Evolutionary conservation across 2,113 vertebrate species (phyloP).

Genomic region (Paralichthys olivaceus): DNA sequence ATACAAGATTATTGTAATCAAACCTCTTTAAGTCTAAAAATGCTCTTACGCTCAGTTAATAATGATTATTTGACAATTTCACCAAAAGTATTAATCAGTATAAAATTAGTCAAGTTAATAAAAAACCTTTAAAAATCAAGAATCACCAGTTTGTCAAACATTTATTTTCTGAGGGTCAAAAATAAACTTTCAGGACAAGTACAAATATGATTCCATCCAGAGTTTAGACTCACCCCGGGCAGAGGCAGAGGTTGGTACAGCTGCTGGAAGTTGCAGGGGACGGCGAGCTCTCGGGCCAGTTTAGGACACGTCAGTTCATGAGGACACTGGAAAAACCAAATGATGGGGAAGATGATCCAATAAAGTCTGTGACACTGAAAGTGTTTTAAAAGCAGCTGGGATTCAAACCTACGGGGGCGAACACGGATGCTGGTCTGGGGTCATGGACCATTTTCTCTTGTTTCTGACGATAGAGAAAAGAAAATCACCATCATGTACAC

Average conservation of each 20-base stretch:
- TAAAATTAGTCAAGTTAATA: too few species aligned
- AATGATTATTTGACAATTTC: too few species aligned
- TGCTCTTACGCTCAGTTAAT: too few species aligned
- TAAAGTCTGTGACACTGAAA: background rate
- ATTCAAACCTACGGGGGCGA: conserved; percentile 84
- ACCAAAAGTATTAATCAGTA: too few species aligned
- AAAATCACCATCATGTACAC: background rate
- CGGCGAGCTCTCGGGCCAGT: conserved; percentile 54
- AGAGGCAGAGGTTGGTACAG: conserved; percentile 83
- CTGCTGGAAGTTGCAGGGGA: conserved; percentile 90
- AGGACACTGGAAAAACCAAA: conserved; percentile 75
- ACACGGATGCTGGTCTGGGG: conserved; percentile 80
- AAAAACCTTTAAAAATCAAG: too few species aligned
- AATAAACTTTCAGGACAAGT: too few species aligned
- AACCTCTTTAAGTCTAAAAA: too few species aligned
- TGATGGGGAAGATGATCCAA: background rate
- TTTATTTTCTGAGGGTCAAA: too few species aligned
- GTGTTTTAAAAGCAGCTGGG: background rate
- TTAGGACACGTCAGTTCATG: conserved; percentile 88
- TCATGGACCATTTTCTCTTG: conserved; percentile 80
- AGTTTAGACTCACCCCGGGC: conserved; percentile 77
- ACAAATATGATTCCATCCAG: too few species aligned
- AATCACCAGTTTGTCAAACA: too few species aligned
- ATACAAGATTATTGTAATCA: too few species aligned
- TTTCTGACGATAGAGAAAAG: conserved; percentile 66